These are phyloP conservation scores for Xanthia icteritia DNA, from an alignment of 2,888 invertebrate genomes.

Conservation along the genomic window DNA sequence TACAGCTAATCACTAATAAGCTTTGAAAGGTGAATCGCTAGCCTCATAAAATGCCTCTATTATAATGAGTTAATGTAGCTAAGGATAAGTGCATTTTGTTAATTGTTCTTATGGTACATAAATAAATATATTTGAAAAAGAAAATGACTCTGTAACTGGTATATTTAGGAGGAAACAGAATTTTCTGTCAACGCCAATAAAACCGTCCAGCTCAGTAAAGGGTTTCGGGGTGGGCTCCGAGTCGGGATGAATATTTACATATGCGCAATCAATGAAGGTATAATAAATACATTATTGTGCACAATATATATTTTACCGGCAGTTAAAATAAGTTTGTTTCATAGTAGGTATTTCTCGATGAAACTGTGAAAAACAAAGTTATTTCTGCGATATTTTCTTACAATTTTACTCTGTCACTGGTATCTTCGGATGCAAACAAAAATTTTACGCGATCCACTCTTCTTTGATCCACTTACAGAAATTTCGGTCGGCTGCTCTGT, in stretches of 20 bases:
- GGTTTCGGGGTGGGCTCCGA: too few species aligned
- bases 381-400: conserved; percentile 3
- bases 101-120: too few species aligned
- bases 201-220: not conserved
- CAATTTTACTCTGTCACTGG: conserved; percentile 1
- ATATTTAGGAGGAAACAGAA: not conserved
- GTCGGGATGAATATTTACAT: not conserved
- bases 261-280: too few species aligned
- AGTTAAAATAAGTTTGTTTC: not conserved
- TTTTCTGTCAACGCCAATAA: too few species aligned
- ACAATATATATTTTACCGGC: not conserved
- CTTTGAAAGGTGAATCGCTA: too few species aligned
- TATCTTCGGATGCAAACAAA: conserved; percentile 19
- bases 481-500: conserved; percentile 40
- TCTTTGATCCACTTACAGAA: conserved; percentile 21
- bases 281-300: too few species aligned
- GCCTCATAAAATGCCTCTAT: too few species aligned
- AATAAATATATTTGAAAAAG: too few species aligned
- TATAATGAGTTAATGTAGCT: too few species aligned
- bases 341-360: not conserved
- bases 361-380: not conserved
- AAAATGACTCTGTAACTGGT: not conserved
- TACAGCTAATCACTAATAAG: too few species aligned
- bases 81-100: too few species aligned
- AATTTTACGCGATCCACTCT: conserved; percentile 15